Evolutionary conservation across 2,888 invertebrate genomes (phyloP).

Genomic region (Orgyia antiqua): DNA sequence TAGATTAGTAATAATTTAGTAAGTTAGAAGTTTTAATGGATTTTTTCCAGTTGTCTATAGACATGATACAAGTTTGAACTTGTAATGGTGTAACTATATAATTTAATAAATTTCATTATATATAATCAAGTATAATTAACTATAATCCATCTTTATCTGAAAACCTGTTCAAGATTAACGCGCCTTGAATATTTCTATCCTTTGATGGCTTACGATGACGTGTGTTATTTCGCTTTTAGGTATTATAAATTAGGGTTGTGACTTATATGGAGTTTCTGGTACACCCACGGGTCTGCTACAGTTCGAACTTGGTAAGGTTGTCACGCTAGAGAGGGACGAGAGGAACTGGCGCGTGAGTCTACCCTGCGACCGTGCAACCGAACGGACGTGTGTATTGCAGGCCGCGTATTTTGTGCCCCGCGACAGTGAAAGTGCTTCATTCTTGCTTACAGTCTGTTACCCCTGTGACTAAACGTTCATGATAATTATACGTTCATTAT

Average conservation of each 20-base stretch:
- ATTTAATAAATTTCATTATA: no score
- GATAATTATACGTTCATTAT: no score
- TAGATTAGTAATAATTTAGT: no score
- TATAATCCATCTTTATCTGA: no score
- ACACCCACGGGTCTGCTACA: conserved; percentile 57
- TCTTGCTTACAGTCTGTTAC: conserved; percentile 34
- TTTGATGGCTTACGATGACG: conserved; percentile 9
- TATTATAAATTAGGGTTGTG: conserved; percentile 41
- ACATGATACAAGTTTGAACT: no score
- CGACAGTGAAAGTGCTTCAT: conserved; percentile 58
- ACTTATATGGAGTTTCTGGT: conserved; percentile 64
- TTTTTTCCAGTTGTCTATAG: no score
- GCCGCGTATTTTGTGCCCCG: conserved; percentile 26
- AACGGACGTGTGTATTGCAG: conserved; percentile 46
- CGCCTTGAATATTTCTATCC: no score
- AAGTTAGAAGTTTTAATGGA: no score
- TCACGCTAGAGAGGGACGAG: conserved; percentile 51
- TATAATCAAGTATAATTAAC: no score
- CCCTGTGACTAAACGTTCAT: conserved; percentile 20
- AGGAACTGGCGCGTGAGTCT: conserved; percentile 46
- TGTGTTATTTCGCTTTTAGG: conserved; percentile 7
- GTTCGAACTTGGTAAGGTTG: conserved; percentile 43
- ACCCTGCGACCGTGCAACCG: conserved; percentile 61
- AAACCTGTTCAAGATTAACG: no score
- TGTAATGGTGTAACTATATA: no score